These are phyloP conservation scores for Zootermopsis nevadensis DNA, from an alignment of 2,888 invertebrate genomes.

Conservation along the genomic window DNA sequence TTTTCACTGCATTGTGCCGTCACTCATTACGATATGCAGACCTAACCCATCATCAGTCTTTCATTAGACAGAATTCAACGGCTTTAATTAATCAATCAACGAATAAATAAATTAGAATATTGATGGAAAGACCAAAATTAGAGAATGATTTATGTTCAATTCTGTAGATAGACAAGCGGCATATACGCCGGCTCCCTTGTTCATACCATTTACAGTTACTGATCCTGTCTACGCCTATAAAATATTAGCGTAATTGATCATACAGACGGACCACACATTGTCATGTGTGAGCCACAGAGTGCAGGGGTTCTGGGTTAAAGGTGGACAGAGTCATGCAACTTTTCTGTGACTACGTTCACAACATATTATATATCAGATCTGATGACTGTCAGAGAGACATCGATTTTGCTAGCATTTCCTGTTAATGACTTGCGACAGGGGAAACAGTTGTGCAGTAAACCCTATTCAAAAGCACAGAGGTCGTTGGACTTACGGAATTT, in stretches of 20 bases:
- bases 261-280: neutral
- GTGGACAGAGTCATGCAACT: neutral
- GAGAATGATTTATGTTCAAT: neutral
- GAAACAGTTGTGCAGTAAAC: neutral
- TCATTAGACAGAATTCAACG: neutral
- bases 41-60: neutral
- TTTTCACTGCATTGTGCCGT: too few species aligned
- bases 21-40: too few species aligned
- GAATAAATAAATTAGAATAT: neutral
- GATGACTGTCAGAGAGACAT: neutral
- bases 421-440: too few species aligned
- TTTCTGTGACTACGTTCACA: neutral
- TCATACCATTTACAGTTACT: neutral
- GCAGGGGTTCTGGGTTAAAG: neutral
- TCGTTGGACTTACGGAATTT: too few species aligned
- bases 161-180: neutral
- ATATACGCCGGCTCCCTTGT: neutral
- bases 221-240: neutral
- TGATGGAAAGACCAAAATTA: neutral
- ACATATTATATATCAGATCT: neutral
- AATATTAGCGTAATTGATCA: neutral
- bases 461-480: too few species aligned
- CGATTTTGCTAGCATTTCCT: neutral
- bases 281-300: neutral
- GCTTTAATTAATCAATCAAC: neutral